A percentile compares a stretch with the other conserved stretches of the same genome.
Conservation (phyloP, 2,113 vertebrate genomes). For the Peucedramus taeniatus region DNA sequence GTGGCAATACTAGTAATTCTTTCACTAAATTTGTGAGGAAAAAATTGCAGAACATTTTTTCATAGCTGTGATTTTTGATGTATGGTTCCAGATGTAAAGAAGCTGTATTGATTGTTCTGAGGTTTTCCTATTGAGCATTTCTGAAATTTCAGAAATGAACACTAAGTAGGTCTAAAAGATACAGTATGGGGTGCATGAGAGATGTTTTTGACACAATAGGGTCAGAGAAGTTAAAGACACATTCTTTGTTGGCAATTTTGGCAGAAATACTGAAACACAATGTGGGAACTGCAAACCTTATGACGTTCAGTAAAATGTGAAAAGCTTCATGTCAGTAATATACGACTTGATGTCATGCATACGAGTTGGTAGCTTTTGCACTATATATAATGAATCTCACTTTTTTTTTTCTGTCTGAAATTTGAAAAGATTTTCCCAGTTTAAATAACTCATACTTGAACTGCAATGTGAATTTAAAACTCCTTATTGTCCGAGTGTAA, state of each 20-base stretch:
- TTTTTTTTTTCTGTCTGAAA: constrained; percentile 62
- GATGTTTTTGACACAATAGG: constrained; percentile 77
- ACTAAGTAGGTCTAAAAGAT: constrained; percentile 62
- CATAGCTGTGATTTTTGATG: constrained; percentile 36
- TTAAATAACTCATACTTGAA: constrained; percentile 57
- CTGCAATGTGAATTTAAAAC: constrained; percentile 30
- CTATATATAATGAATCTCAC: constrained; percentile 68
- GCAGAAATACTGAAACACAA: constrained; percentile 72
- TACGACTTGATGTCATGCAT: constrained; percentile 79
- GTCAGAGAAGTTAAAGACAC: constrained; percentile 75
- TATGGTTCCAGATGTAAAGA: constrained; percentile 66
- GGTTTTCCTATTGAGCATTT: constrained; percentile 64
- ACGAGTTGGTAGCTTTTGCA: constrained; percentile 75
- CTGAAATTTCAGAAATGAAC: constrained; percentile 69
- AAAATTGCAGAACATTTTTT: background rate
- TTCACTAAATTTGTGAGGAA: background rate
- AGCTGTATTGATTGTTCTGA: constrained; percentile 38
- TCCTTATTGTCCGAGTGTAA: background rate
- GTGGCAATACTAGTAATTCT: background rate
- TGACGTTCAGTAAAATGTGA: constrained; percentile 69
- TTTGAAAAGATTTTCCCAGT: constrained; percentile 60
- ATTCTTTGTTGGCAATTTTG: constrained; percentile 71
- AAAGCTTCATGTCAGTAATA: constrained; percentile 71
- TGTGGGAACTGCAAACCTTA: constrained; percentile 64
- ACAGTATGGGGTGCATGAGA: constrained; percentile 62